phyloP scores from a whole-genome alignment of 2,888 invertebrate genomes.

The Boloria euphrosyne region DNA sequence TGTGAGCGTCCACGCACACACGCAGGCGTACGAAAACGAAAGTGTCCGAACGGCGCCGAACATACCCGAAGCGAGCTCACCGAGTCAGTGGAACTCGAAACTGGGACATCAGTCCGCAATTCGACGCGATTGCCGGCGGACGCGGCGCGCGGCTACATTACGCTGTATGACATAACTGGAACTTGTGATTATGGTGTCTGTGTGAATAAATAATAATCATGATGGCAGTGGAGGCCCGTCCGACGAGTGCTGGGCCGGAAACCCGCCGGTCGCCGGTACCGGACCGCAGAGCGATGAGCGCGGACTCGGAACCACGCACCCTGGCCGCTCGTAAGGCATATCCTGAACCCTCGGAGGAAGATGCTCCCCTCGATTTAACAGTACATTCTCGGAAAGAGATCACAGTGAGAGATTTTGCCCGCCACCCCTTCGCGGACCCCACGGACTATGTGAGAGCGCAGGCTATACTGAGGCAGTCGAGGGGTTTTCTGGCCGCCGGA shows the following conservation, averaged over 20 bases:
- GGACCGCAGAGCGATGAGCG: slow-evolving; percentile 65
- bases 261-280: slow-evolving; percentile 58
- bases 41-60: slow-evolving; percentile 78
- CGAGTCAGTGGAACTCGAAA: slow-evolving; percentile 83
- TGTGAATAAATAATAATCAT: slow-evolving; percentile 69
- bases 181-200: slow-evolving; percentile 75
- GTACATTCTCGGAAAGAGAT: slow-evolving; percentile 78
- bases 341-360: slow-evolving; percentile 77
- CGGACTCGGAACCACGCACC: slow-evolving; percentile 71
- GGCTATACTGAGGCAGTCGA: slow-evolving; percentile 76
- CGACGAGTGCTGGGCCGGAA: slow-evolving; percentile 68
- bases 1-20: slow-evolving; percentile 50
- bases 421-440: slow-evolving; percentile 76
- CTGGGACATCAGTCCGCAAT: slow-evolving; percentile 85
- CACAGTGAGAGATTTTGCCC: slow-evolving; percentile 76
- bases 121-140: slow-evolving; percentile 77
- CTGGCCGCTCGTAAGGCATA: slow-evolving; percentile 79
- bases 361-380: slow-evolving; percentile 91
- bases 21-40: slow-evolving; percentile 78
- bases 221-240: slow-evolving; percentile 79
- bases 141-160: slow-evolving; percentile 66
- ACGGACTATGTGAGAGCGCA: slow-evolving; percentile 75
- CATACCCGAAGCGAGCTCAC: slow-evolving; percentile 79
- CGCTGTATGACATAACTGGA: slow-evolving; percentile 78
- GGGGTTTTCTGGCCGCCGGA: slow-evolving; percentile 77